phyloP scores from a whole-genome alignment of 2,888 invertebrate genomes.

The Scaptomyza flava region DNA sequence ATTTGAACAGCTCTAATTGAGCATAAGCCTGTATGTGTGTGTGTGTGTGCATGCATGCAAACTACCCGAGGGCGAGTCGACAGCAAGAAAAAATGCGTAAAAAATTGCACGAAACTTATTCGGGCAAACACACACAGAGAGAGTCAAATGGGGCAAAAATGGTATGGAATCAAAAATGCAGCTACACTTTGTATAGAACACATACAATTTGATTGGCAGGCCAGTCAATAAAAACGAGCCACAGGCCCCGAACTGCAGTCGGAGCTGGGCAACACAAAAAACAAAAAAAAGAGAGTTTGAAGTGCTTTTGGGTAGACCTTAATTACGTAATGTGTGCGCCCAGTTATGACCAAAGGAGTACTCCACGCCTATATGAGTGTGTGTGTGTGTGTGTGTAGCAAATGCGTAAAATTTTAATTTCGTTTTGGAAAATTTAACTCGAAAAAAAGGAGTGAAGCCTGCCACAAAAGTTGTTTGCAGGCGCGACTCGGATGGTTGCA shows the following conservation, averaged over 20 bases:
- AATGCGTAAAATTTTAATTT: constrained; percentile 81
- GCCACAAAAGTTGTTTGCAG: constrained; percentile 69
- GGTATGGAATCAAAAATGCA: constrained; percentile 71
- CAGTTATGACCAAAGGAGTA: constrained; percentile 78
- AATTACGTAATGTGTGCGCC: constrained; percentile 78
- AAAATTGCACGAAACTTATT: constrained; percentile 65
- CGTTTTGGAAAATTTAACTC: constrained; percentile 77
- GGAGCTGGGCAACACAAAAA: constrained; percentile 31
- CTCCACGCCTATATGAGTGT: constrained; percentile 34
- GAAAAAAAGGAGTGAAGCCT: constrained; percentile 53
- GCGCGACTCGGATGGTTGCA: constrained; percentile 69
- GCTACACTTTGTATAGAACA: constrained; percentile 68
- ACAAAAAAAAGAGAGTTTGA: constrained; percentile 62
- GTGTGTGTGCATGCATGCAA: neutral
- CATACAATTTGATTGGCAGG: constrained; percentile 75
- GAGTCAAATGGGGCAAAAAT: constrained; percentile 41
- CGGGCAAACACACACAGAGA: constrained; percentile 29
- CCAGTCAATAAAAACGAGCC: constrained; percentile 65
- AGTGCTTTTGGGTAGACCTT: constrained; percentile 79
- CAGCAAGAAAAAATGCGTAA: constrained; percentile 63
- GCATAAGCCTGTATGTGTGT: constrained; percentile 47
- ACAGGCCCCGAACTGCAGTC: constrained; percentile 2
- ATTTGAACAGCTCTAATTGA: constrained; percentile 73
- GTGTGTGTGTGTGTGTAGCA: constrained; percentile 48
- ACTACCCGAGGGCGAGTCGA: constrained; percentile 32